Evolutionary conservation across 2,888 invertebrate species (phyloP), one percentile per base, ranked within the genome.

Genomic region (Stenotaenia linearis): DNA sequence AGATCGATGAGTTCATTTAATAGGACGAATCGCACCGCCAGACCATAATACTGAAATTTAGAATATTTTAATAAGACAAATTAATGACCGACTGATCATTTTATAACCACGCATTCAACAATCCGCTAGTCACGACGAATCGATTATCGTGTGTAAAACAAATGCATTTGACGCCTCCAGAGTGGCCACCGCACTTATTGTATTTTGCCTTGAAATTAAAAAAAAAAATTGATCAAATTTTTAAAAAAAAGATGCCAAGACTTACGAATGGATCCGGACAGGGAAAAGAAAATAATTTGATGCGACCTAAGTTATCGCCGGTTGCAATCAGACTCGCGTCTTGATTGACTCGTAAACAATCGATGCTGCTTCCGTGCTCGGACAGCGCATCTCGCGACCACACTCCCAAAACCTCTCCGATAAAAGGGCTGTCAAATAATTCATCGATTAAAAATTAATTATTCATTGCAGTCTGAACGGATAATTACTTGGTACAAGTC

Each of bases 231-330:
- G 25, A 61, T 23, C 3, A 56, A 56, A n/a, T n/a, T n/a, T n/a
- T n/a, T n/a, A n/a, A n/a, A n/a, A n/a, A n/a, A n/a, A n/a, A n/a
- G n/a, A n/a, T n/a, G n/a, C n/a, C n/a, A n/a, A n/a, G n/a, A 40
- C 77, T 77, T 21, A 79, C 61, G 30, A 78, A 78, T 85, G 85
- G 85, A 81, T 81, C 80, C 4, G 79, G 61, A 40, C 81, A 85
- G 35, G 87, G 87, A 82, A 85, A 88, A 30, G 85, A 83, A 83
- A 87, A 88, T 28, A 88, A 82, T 80, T 88, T 88, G 18, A 87
- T 86, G 32, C 87, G 87, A 83, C 87, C 87, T 82, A 87, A 87
- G 3, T 25, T 1, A 83, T 88, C 87, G 7, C 84, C 87, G 35
- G 87, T 87, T 7, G 86, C 87, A 56, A 87, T 82, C 12, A 86